These are phyloP conservation scores for Dynastes tityus DNA, from an alignment of 2,888 invertebrate species.

Conservation along the genomic window DNA sequence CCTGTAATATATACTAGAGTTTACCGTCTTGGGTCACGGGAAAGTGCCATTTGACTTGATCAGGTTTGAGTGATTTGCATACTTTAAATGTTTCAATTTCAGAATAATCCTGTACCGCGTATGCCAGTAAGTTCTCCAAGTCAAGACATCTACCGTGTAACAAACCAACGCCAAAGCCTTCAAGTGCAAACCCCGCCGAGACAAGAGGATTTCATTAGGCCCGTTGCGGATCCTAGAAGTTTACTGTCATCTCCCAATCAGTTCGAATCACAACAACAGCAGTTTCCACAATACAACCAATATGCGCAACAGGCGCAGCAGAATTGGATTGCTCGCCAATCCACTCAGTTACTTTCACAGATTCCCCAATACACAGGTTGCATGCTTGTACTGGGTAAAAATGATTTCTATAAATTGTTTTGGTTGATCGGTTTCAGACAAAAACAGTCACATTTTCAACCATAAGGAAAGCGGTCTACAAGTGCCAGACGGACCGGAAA, in stretches of 20 bases:
- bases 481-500: slow-evolving; percentile 66
- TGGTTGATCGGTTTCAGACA: slow-evolving; percentile 64
- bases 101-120: slow-evolving; percentile 31
- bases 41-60: no score
- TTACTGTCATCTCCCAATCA: slow-evolving; percentile 58
- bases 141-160: slow-evolving; percentile 44
- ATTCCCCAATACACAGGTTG: slow-evolving; percentile 64
- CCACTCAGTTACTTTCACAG: slow-evolving; percentile 63
- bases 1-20: no score
- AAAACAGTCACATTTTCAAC: slow-evolving; percentile 80
- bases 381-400: no score
- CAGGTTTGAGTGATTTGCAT: no score
- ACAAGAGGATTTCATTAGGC: slow-evolving; percentile 61
- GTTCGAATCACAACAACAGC: slow-evolving; percentile 65
- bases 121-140: slow-evolving; percentile 32
- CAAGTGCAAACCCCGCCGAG: slow-evolving; percentile 25
- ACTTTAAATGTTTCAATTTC: background rate
- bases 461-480: slow-evolving; percentile 79
- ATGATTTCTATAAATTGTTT: no score
- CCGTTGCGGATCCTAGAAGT: slow-evolving; percentile 58
- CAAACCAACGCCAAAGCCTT: slow-evolving; percentile 43
- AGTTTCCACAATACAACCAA: slow-evolving; percentile 52
- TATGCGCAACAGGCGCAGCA: slow-evolving; percentile 53
- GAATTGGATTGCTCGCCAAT: slow-evolving; percentile 64
- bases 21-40: no score